phyloP scores from a whole-genome alignment of 64 coral and sea anemone species.

The Porites lutea region DNA sequence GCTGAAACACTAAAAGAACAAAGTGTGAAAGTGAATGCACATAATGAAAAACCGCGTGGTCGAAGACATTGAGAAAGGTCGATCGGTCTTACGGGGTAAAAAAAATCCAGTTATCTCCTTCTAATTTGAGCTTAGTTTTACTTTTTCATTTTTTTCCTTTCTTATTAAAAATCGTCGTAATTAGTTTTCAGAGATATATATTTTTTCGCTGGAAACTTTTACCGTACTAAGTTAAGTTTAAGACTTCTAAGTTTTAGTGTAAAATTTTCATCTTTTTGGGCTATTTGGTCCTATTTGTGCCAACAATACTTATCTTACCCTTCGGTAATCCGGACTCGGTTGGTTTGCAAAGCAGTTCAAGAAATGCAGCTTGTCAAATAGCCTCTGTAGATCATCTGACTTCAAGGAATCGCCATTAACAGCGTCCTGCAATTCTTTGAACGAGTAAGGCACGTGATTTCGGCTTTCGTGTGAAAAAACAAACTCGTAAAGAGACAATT shows the following conservation, averaged over 20 bases:
- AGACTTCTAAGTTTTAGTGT: too few relatives aligned
- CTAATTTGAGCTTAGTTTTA: too few relatives aligned
- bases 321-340: neutral
- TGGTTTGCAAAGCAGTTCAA: neutral
- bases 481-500: neutral
- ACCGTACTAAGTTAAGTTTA: too few relatives aligned
- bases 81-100: too few relatives aligned
- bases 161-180: too few relatives aligned
- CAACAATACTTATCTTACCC: neutral
- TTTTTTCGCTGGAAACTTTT: too few relatives aligned
- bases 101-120: too few relatives aligned
- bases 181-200: too few relatives aligned
- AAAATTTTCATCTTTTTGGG: too few relatives aligned
- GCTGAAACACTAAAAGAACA: slow-evolving; percentile 10
- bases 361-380: slow-evolving; percentile 6
- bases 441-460: slow-evolving; percentile 27
- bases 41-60: slow-evolving; percentile 17
- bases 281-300: too few relatives aligned
- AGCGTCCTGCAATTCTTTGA: neutral
- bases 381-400: slow-evolving; percentile 10
- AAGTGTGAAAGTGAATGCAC: neutral
- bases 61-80: too few relatives aligned
- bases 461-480: slow-evolving; percentile 23
- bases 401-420: slow-evolving; percentile 17
- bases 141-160: too few relatives aligned